Percentiles rank a stretch among this genome's conserved stretches.
phyloP scores from a whole-genome alignment of 2,888 invertebrate species.

The Malthinus flaveolus region DNA sequence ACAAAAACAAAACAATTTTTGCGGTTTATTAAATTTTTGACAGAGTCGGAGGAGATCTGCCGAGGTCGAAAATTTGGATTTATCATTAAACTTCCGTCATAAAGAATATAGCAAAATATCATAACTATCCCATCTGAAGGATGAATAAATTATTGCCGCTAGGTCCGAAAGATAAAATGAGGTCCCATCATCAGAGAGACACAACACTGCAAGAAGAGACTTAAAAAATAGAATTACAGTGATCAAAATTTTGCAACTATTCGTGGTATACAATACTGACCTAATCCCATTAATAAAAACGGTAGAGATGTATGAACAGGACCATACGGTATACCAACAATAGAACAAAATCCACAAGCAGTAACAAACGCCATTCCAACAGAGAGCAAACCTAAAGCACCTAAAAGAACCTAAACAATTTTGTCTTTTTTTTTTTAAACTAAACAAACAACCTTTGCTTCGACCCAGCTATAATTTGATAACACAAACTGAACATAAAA shows the following conservation, averaged over 20 bases:
- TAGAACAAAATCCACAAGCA: slow-evolving; percentile 72
- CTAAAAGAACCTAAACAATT: slow-evolving; percentile 61
- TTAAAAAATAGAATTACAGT: no score
- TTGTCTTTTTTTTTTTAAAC: neutral
- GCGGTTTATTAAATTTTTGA: no score
- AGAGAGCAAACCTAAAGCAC: slow-evolving; percentile 69
- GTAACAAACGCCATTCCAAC: slow-evolving; percentile 75
- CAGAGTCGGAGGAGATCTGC: no score
- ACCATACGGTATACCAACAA: slow-evolving; percentile 73
- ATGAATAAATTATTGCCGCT: no score
- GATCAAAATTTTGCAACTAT: neutral
- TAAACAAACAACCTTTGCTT: slow-evolving; percentile 63
- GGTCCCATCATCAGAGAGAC: no score
- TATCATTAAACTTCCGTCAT: no score
- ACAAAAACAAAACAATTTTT: no score
- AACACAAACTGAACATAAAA: slow-evolving; percentile 73
- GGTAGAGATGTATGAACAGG: slow-evolving; percentile 82
- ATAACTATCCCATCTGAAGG: no score
- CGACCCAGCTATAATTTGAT: slow-evolving; percentile 74
- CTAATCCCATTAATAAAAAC: slow-evolving; percentile 78
- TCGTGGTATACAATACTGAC: slow-evolving; percentile 37
- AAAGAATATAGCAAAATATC: no score
- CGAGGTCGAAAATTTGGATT: no score
- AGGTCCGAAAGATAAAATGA: no score
- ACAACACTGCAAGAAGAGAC: no score